Evolutionary conservation across 92 coral and sea anemone species (phyloP).

Genomic region (Muricea muricata): DNA sequence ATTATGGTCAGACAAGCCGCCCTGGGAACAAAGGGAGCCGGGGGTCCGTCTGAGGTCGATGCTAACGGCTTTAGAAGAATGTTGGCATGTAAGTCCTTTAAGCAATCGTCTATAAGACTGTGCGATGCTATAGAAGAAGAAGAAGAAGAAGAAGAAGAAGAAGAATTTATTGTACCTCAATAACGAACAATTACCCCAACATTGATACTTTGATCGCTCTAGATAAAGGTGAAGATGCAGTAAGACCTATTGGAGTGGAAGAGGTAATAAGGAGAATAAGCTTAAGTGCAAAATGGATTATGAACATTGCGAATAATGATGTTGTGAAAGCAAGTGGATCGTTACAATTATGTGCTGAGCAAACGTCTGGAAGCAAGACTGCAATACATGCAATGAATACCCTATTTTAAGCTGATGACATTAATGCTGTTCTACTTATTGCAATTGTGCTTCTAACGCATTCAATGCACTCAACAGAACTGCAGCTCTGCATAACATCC

Average conservation of each 20-base stretch:
- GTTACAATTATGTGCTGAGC: constrained; percentile 33
- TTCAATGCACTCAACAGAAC: constrained; percentile 60
- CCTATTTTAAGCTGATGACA: constrained; percentile 48
- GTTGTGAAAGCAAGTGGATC: constrained; percentile 35
- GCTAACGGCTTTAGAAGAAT: too few species aligned
- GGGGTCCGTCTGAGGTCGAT: constrained; percentile 38
- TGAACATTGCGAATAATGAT: not conserved
- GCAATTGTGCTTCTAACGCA: constrained; percentile 63
- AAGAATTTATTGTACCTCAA: too few species aligned
- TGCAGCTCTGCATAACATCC: constrained; percentile 47
- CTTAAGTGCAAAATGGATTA: constrained; percentile 48
- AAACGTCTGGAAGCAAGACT: constrained; percentile 44
- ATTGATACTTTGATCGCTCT: constrained; percentile 50
- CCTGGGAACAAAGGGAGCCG: constrained; percentile 30
- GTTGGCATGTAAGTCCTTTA: constrained; percentile 33
- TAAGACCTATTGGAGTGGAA: constrained; percentile 58
- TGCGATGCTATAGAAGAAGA: too few species aligned
- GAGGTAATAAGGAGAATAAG: constrained; percentile 34
- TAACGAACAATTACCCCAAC: too few species aligned
- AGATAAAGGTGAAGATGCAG: constrained; percentile 55
- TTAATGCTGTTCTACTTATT: constrained; percentile 42
- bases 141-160: too few species aligned
- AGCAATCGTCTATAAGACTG: constrained; percentile 23
- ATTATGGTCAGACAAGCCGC: too few species aligned
- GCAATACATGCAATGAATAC: constrained; percentile 44